A percentile compares a stretch with the other conserved stretches of the same genome.
Evolutionary conservation across 1,140 invertebrate genomes (phyloP).

Genomic region (Ceratina australensis): DNA sequence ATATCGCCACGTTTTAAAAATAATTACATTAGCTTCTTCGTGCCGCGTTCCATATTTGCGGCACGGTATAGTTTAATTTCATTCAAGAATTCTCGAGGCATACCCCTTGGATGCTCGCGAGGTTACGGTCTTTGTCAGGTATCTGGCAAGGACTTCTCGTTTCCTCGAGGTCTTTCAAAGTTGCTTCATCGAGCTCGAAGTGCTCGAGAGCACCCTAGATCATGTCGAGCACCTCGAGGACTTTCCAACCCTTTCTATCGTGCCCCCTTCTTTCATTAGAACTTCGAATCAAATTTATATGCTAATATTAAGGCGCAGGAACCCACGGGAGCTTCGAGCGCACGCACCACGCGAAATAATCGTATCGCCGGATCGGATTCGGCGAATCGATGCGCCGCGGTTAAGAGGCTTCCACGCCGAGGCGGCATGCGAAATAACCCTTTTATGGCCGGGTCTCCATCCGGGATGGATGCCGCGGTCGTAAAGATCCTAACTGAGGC

Average conservation of each 20-base stretch:
- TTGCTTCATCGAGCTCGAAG: neutral
- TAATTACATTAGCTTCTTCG: no score
- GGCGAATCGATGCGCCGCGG: neutral
- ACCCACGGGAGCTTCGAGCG: no score
- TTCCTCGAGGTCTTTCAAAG: neutral
- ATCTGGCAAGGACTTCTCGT: neutral
- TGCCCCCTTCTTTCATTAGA: conserved; percentile 11
- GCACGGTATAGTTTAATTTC: neutral
- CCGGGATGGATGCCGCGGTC: neutral
- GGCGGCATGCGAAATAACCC: neutral
- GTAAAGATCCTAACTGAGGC: conserved; percentile 1
- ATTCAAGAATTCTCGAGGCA: neutral
- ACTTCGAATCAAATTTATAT: no score
- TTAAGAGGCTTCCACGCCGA: neutral
- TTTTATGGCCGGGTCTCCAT: neutral
- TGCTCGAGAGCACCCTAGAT: neutral
- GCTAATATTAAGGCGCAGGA: no score
- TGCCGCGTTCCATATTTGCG: no score
- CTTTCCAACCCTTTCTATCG: neutral
- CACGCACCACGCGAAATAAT: no score
- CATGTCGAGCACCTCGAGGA: conserved; percentile 1
- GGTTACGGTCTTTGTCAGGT: neutral
- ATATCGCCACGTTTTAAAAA: no score
- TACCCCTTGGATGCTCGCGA: neutral
- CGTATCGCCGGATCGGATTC: no score